Evolutionary conservation across 2,113 vertebrate species (phyloP).

Genomic region (Psephotus haematonotus): DNA sequence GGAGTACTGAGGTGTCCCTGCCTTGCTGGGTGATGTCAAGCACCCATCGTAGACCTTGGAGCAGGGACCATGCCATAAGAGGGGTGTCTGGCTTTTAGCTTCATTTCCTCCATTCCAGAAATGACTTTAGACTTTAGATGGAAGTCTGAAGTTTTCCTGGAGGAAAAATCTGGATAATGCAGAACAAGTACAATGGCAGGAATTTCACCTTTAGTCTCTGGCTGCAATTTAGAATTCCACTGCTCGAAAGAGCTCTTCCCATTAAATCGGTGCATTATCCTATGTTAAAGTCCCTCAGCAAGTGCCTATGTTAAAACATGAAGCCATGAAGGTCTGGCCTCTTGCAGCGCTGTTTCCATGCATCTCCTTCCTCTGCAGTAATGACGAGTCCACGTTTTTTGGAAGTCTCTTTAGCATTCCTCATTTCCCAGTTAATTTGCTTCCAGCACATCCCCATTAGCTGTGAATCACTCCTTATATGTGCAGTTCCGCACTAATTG

Average conservation of each 20-base stretch:
- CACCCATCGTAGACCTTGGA: rapidly evolving
- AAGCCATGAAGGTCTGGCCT: background rate
- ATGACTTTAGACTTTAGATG: background rate
- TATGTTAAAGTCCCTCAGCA: background rate
- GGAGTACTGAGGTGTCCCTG: background rate
- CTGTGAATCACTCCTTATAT: conserved; percentile 32
- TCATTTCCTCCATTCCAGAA: rapidly evolving
- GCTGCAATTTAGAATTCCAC: too few relatives aligned
- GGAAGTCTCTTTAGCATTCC: background rate
- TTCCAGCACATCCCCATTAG: conserved; percentile 43
- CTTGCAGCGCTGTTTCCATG: rapidly evolving
- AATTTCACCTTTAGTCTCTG: too few relatives aligned
- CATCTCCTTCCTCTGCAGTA: background rate
- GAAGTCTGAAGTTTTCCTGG: rapidly evolving
- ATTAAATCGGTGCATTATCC: too few relatives aligned
- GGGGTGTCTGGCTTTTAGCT: rapidly evolving
- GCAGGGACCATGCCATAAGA: rapidly evolving
- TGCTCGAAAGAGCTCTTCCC: too few relatives aligned
- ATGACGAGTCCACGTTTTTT: background rate
- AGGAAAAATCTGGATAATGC: too few relatives aligned
- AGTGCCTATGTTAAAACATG: background rate
- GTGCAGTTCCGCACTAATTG: conserved; percentile 23
- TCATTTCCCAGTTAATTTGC: conserved; percentile 50
- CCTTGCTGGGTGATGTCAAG: rapidly evolving
- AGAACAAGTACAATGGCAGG: too few relatives aligned